Evolutionary conservation across 2,888 invertebrate species (phyloP).

Genomic region (Thera obeliscata): DNA sequence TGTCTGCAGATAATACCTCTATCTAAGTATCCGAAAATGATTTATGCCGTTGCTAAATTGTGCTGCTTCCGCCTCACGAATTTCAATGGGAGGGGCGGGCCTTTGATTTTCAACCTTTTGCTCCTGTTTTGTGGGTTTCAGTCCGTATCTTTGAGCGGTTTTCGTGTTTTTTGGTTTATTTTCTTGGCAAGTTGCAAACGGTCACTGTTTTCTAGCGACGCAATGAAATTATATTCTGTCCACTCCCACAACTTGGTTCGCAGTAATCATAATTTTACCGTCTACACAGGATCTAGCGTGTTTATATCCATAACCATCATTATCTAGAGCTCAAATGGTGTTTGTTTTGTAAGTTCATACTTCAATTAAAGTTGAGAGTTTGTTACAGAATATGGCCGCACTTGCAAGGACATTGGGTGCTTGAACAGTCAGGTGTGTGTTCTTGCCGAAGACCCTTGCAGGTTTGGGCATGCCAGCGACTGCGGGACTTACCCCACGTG

Average conservation of each 20-base stretch:
- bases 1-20: slow-evolving; percentile 53
- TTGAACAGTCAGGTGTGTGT: slow-evolving; percentile 89
- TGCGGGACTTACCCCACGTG: slow-evolving; percentile 89
- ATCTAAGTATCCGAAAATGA: slow-evolving; percentile 54
- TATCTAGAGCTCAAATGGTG: background rate
- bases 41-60: slow-evolving; percentile 50
- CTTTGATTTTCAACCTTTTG: slow-evolving; percentile 48
- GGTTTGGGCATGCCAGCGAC: slow-evolving; percentile 81
- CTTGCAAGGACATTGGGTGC: slow-evolving; percentile 92
- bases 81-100: slow-evolving; percentile 45
- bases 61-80: slow-evolving; percentile 49
- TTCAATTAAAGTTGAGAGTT: background rate
- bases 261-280: slow-evolving; percentile 21
- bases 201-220: slow-evolving; percentile 26
- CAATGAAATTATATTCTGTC: slow-evolving; percentile 26
- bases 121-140: slow-evolving; percentile 36
- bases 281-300: slow-evolving; percentile 12
- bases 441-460: slow-evolving; percentile 89
- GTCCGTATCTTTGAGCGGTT: slow-evolving; percentile 18
- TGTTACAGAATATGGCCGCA: slow-evolving; percentile 89
- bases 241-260: background rate
- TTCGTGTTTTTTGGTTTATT: slow-evolving; percentile 23
- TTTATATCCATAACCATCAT: slow-evolving; percentile 2
- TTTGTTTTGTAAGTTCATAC: background rate
- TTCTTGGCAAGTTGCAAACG: slow-evolving; percentile 32